phyloP scores from a whole-genome alignment of 2,888 invertebrate species.

The Linnaemya tessellans region DNA sequence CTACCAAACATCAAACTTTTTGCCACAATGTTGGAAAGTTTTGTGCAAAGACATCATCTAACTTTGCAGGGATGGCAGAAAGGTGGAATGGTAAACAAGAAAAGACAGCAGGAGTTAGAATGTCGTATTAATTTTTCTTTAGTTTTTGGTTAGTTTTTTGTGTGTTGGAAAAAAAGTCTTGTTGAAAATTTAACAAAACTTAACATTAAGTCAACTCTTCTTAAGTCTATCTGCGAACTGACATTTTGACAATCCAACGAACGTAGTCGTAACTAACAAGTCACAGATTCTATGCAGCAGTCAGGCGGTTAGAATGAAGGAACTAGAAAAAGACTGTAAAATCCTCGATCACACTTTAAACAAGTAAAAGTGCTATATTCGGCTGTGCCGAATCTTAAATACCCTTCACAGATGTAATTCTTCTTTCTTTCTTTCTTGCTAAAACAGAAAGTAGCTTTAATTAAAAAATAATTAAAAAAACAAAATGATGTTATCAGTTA shows the following conservation, averaged over 20 bases:
- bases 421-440: too few species aligned
- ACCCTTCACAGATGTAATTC: too few species aligned
- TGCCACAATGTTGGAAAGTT: conserved; percentile 18
- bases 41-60: conserved; percentile 12
- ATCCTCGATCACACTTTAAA: conserved; percentile 50
- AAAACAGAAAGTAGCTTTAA: too few species aligned
- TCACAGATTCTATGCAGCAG: conserved; percentile 33
- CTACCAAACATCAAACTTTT: conserved; percentile 34
- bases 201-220: conserved; percentile 57
- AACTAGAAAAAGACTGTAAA: conserved; percentile 41
- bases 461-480: too few species aligned
- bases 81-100: conserved; percentile 27
- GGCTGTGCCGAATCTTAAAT: too few species aligned
- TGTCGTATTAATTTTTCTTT: conserved; percentile 39
- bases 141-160: conserved; percentile 17
- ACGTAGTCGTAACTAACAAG: conserved; percentile 16
- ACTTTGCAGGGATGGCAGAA: neutral
- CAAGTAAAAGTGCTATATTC: too few species aligned
- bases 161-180: conserved; percentile 18
- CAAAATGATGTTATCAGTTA: too few species aligned
- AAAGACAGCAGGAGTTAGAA: conserved; percentile 60
- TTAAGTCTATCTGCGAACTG: conserved; percentile 58
- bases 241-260: conserved; percentile 64
- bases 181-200: conserved; percentile 45
- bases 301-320: neutral